phyloP scores from a whole-genome alignment of 2,797 vertebrate genomes.

The Craterocephalus amniculus region DNA sequence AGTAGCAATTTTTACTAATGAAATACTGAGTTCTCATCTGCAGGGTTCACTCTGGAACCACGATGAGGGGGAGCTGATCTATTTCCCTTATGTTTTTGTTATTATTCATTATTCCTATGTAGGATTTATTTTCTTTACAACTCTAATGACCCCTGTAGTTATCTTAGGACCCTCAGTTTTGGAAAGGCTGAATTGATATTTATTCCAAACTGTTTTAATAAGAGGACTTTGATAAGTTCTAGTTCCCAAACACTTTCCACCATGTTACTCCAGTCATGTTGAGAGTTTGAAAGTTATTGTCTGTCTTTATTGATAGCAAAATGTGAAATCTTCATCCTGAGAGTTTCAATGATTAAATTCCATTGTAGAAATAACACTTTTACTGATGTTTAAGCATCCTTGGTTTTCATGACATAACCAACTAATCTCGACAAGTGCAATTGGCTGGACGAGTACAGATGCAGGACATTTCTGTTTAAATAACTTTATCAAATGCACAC shows the following conservation, averaged over 20 bases:
- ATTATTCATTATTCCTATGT: slow-evolving; percentile 34
- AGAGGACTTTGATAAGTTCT: background rate
- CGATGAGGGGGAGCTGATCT: slow-evolving; percentile 15
- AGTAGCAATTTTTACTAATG: slow-evolving; percentile 52
- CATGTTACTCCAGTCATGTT: background rate
- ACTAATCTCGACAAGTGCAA: too few relatives aligned
- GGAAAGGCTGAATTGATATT: background rate
- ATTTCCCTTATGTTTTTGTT: slow-evolving; percentile 24
- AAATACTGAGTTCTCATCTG: slow-evolving; percentile 19
- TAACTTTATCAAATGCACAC: too few relatives aligned
- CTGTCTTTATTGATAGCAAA: background rate
- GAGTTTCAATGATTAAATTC: too few relatives aligned
- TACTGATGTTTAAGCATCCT: background rate
- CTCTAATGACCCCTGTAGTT: too few relatives aligned
- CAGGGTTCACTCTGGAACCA: slow-evolving; percentile 20
- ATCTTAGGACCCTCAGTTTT: too few relatives aligned
- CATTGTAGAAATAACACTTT: background rate
- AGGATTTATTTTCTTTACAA: too few relatives aligned
- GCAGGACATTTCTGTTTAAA: too few relatives aligned
- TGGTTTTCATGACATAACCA: too few relatives aligned
- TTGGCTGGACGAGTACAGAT: too few relatives aligned
- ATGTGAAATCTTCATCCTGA: background rate
- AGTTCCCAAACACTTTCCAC: background rate
- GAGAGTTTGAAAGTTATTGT: background rate
- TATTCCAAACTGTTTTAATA: background rate